A percentile compares a stretch with the other conserved stretches of the same genome.
Conservation (phyloP, 2,797 vertebrate species). For the Taenioides sp. region DNA sequence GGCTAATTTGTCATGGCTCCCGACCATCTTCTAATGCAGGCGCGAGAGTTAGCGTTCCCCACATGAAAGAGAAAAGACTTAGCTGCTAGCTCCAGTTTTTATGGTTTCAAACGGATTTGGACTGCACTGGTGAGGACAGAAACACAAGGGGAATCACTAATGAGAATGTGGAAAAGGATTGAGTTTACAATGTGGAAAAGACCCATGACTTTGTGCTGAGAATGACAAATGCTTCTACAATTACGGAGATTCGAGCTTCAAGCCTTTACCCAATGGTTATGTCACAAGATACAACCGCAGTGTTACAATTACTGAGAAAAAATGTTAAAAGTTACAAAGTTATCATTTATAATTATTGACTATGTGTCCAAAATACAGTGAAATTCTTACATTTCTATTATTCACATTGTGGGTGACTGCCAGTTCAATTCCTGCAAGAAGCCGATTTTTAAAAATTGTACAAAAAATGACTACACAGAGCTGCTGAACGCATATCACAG, state of each 20-base stretch:
- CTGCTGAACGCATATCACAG: too few species aligned
- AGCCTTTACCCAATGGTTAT: background rate
- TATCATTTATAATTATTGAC: too few species aligned
- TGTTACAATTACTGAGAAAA: background rate
- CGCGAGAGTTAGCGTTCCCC: conserved; percentile 22
- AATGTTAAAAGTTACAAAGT: too few species aligned
- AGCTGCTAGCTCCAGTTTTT: conserved; percentile 15
- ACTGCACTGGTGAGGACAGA: conserved; percentile 26
- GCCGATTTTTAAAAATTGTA: too few species aligned
- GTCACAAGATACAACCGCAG: background rate
- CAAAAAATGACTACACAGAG: too few species aligned
- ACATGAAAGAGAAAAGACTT: conserved; percentile 35
- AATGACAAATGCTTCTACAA: conserved; percentile 5
- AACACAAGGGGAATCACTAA: conserved; percentile 24
- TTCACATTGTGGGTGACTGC: background rate
- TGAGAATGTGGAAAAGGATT: conserved; percentile 14
- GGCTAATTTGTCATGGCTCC: conserved; percentile 33
- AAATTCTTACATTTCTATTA: too few species aligned
- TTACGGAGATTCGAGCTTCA: background rate
- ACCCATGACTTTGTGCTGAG: conserved; percentile 1
- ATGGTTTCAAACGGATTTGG: conserved; percentile 29
- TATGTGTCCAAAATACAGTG: too few species aligned
- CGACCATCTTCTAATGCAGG: conserved; percentile 35
- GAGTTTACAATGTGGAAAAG: conserved; percentile 1
- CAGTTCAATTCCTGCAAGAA: background rate